Conservation (phyloP, 2,888 invertebrate species). For the Drosophila monieri region DNA sequence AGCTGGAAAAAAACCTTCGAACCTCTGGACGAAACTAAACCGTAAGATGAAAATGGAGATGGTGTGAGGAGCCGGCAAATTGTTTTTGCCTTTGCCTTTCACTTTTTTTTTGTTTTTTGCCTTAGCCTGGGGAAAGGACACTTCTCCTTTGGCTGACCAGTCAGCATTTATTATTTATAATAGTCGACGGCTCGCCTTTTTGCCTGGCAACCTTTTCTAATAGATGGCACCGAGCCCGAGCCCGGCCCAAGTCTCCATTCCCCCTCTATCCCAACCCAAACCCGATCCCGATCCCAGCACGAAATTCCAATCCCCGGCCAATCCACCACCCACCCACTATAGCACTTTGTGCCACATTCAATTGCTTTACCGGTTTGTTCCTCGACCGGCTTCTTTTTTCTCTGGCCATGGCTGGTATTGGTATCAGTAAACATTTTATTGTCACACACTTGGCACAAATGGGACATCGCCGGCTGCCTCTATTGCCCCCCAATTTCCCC, state of each 20-base stretch:
- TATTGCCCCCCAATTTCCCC: constrained; percentile 14
- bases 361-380: constrained; percentile 60
- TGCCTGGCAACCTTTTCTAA: constrained; percentile 75
- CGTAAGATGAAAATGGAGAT: constrained; percentile 17
- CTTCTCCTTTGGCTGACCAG: constrained; percentile 65
- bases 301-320: constrained; percentile 33
- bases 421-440: constrained; percentile 80
- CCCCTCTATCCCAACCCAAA: constrained; percentile 1
- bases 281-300: constrained; percentile 19
- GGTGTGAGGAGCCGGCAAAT: constrained; percentile 55
- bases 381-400: constrained; percentile 19
- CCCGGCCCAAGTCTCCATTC: constrained; percentile 14
- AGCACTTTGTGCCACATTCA: constrained; percentile 75
- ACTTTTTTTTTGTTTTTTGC: constrained; percentile 13
- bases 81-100: constrained; percentile 68
- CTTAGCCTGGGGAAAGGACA: constrained; percentile 39
- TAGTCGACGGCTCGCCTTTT: constrained; percentile 70
- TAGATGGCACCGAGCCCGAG: constrained; percentile 56
- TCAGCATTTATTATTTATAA: constrained; percentile 80
- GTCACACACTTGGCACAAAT: constrained; percentile 79
- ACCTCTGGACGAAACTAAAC: constrained; percentile 11
- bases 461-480: constrained; percentile 50
- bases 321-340: constrained; percentile 47
- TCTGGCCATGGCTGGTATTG: constrained; percentile 35
- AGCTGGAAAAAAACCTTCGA: constrained; percentile 62